Percentiles rank a stretch among this genome's conserved stretches.
Evolutionary conservation across 2,888 invertebrate genomes (phyloP).

Genomic region (Diploptera punctata): DNA sequence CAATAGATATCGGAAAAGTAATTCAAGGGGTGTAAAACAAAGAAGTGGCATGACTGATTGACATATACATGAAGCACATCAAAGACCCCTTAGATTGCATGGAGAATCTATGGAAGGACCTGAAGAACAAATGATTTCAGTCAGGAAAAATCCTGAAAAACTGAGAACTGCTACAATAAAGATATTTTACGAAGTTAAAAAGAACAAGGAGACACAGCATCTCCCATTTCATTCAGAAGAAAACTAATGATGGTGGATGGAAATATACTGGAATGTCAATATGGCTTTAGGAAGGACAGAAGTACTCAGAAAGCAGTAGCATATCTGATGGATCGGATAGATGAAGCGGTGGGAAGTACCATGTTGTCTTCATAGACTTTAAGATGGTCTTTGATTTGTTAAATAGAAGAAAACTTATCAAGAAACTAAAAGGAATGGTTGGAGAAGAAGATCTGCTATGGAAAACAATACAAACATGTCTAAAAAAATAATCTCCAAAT

Average conservation of each 20-base stretch:
- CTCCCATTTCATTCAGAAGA: too few relatives aligned
- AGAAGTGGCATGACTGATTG: not conserved
- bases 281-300: not conserved
- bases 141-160: not conserved
- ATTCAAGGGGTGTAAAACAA: not conserved
- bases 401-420: not conserved
- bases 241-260: not conserved
- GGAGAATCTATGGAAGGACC: not conserved
- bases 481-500: not conserved
- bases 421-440: conserved; percentile 1
- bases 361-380: not conserved
- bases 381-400: not conserved
- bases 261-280: not conserved
- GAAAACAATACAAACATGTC: not conserved
- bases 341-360: conserved; percentile 9
- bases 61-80: not conserved
- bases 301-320: not conserved
- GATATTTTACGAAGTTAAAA: not conserved
- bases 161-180: not conserved
- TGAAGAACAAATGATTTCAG: not conserved
- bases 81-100: not conserved
- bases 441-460: not conserved
- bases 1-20: not conserved
- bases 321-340: too few relatives aligned
- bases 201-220: not conserved